Evolutionary conservation across 2,113 vertebrate species (phyloP), one percentile per base, ranked within the genome.

Genomic region (Saccopteryx leptura): DNA sequence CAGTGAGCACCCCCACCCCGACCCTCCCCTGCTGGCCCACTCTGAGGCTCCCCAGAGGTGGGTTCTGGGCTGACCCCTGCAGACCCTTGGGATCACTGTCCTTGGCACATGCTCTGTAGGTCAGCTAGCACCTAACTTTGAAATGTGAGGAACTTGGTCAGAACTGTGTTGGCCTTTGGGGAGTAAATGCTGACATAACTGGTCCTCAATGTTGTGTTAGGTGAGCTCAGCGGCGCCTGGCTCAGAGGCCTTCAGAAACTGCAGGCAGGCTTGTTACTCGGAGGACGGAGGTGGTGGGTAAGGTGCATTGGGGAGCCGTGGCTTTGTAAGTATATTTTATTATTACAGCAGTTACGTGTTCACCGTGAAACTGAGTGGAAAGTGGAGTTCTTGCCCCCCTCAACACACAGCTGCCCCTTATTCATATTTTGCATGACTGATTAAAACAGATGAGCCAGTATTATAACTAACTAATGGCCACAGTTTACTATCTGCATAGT

Each of bases 381-480:
- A 60, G 18, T 4, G 26, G 24, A 15, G 52, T 1, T 5, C 66
- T 31, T 0, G 0, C 3, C 14, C 23, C 7, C 1, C 10, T 19
- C 10, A 46, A 3, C 10, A 18, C 72, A 66, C 65, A 7, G 28
- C 4, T 17, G 50, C 60, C 71, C 74, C 11, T 65, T 19, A 1
- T 4, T 15, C n/a, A 5, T 66, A 11, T 3, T 78, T 26, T 8
- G 5, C 1, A 12, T 7, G 5, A 2, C 12, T 3, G 10, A 0
- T 11, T 50, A 26, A 18, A 52, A 6, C 24, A 3, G 18, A 18
- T 0, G n/a, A 24, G 46, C 31, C 50, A 2, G 0, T 3, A 26
- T 12, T 8, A 1, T 14, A 4, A 3, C 13, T 58, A 19, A 66
- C n/a, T 9, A 5, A 33, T 10, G 3, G 5, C 4, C 0, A 0